These are phyloP conservation scores for Holcopasites calliopsidis DNA, from an alignment of 1,140 invertebrate species.

Conservation along the genomic window DNA sequence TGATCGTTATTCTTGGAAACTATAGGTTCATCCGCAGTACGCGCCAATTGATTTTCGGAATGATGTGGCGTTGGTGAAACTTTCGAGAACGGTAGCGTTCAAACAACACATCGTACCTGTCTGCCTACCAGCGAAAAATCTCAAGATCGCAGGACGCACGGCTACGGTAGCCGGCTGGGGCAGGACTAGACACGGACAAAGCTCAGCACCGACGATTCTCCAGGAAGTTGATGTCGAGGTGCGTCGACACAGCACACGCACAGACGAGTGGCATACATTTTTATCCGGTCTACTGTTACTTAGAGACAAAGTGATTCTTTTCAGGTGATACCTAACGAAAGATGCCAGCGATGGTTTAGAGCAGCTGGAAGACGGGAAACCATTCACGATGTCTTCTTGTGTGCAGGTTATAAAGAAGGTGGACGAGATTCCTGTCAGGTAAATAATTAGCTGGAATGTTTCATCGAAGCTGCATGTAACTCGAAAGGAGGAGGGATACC, in stretches of 20 bases:
- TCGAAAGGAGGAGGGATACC: too few species aligned
- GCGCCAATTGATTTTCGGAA: constrained; percentile 93
- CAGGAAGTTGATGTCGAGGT: constrained; percentile 82
- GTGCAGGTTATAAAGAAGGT: constrained; percentile 94
- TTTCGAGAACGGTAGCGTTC: constrained; percentile 88
- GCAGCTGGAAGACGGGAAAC: constrained; percentile 93
- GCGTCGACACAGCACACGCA: not conserved
- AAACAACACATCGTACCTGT: constrained; percentile 95
- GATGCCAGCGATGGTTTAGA: constrained; percentile 94
- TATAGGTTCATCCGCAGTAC: constrained; percentile 89
- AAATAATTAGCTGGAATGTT: constrained; percentile 7
- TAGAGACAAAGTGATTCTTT: not conserved
- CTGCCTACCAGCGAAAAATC: constrained; percentile 86
- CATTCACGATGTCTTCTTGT: constrained; percentile 95
- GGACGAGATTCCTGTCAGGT: constrained; percentile 85
- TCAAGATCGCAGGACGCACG: constrained; percentile 89
- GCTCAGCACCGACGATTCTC: constrained; percentile 87
- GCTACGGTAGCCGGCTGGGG: constrained; percentile 96
- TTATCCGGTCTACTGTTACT: not conserved
- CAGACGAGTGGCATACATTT: not conserved
- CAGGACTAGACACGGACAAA: constrained; percentile 90
- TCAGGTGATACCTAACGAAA: constrained; percentile 94
- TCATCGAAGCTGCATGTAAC: too few species aligned
- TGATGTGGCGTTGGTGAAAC: constrained; percentile 91
- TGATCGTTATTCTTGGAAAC: not conserved